Evolutionary conservation across 2,113 vertebrate species (phyloP).

Genomic region (Numida meleagris): DNA sequence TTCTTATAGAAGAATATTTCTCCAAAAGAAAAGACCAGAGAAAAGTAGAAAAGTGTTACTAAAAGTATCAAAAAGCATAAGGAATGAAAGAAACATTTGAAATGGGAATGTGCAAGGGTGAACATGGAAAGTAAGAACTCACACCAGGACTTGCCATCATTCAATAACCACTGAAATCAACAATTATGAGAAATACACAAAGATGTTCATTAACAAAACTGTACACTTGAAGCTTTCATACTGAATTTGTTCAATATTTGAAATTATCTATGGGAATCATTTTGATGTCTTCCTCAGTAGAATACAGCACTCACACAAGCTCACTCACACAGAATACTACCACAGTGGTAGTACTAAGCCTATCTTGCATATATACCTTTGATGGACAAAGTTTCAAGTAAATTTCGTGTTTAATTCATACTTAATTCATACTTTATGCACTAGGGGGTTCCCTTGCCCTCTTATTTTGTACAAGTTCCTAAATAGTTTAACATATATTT

Average conservation of each 20-base stretch:
- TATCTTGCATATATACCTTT: neutral
- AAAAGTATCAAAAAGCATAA: neutral
- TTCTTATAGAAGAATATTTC: neutral
- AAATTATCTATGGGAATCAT: neutral
- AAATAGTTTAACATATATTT: neutral
- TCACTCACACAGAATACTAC: neutral
- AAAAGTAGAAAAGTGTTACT: neutral
- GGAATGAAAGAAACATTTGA: neutral
- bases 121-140: neutral
- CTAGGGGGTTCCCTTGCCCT: conserved; percentile 75
- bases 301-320: neutral
- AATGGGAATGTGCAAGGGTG: neutral
- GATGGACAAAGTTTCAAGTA: neutral
- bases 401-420: conserved; percentile 16
- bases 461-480: neutral
- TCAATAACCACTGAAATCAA: neutral
- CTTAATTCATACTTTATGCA: conserved; percentile 40
- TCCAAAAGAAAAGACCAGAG: neutral
- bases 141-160: neutral
- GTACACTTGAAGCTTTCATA: neutral
- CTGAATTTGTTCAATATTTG: neutral
- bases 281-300: neutral
- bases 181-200: neutral
- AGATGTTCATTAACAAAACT: neutral
- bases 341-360: neutral